Evolutionary conservation across 2,797 vertebrate genomes (phyloP), one percentile per base, ranked within the genome.

Genomic region (Oreochromis mossambicus): DNA sequence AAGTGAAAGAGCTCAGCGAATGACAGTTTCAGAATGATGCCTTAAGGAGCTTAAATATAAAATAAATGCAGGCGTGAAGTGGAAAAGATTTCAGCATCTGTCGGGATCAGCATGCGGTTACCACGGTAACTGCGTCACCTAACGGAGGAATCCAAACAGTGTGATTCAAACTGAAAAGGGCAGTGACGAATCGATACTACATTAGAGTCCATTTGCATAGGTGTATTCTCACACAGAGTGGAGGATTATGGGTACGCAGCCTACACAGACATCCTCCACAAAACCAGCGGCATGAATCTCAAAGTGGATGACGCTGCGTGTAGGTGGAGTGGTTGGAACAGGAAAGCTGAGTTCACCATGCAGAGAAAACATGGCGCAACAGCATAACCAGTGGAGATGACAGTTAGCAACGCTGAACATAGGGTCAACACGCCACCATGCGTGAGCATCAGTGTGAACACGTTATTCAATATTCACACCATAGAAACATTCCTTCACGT

Each of bases 391-490:
- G 21, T 46, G 21, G 14, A 17, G 7, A 43, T 24, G 13, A 26
- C 38, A 12, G 13, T 17, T 4, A 17, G 66, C 38, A 70, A 26
- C 0, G 5, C 38, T 70, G 66, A 26, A 46, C 41, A 26, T 29
- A 7, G 21, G 38, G 46, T 24, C 41, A 2, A 1, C 38, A 43
- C 2, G 10, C 0, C 8, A 46, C 15, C 38, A 24, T 15, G 38
- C 0, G 36, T 43, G 38, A 68, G 5, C 38, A 15, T 63, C 32
- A 66, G 3, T 0, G 21, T 66, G 61, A n/a, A 1, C 6, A 3
- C 0, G 7, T 12, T 63, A n/a, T 66, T 12, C 11, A 66, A 5
- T 66, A n/a, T 38, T 66, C 34, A 38, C 10, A n/a, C 61, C 41
- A 43, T 38, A 43, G 24, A 66, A 41, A 14, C 12, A 21, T 41